Evolutionary conservation across 2,113 vertebrate species (phyloP).

Genomic region (Paralichthys olivaceus): DNA sequence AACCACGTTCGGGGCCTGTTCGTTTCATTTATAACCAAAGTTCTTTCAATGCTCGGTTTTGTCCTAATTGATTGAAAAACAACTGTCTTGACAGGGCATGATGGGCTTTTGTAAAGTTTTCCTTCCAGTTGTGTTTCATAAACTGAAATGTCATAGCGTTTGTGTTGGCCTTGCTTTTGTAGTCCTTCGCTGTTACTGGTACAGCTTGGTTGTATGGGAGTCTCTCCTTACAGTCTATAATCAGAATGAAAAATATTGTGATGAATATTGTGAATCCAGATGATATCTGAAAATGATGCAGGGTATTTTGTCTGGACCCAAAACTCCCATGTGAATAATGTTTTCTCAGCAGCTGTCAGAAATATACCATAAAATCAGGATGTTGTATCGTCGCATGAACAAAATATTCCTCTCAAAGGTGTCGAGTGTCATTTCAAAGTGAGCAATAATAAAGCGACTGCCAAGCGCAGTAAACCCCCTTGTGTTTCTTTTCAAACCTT

Average conservation of each 20-base stretch:
- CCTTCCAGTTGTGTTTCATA: conserved; percentile 46
- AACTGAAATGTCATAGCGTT: conserved; percentile 40
- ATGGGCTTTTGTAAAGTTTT: conserved; percentile 24
- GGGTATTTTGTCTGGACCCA: conserved; percentile 58
- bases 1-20: conserved; percentile 7
- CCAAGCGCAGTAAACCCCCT: conserved; percentile 57
- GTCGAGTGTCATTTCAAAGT: conserved; percentile 67
- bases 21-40: conserved; percentile 35
- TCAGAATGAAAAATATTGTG: conserved; percentile 57
- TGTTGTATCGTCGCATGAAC: conserved; percentile 4
- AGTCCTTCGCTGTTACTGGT: conserved; percentile 5
- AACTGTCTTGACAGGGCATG: conserved; percentile 24
- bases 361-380: conserved; percentile 51
- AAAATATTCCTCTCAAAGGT: conserved; percentile 49
- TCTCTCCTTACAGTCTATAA: conserved; percentile 51
- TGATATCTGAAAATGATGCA: conserved; percentile 45
- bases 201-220: conserved; percentile 5
- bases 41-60: neutral
- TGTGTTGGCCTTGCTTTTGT: conserved; percentile 31
- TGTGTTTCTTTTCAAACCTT: conserved; percentile 54
- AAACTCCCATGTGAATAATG: conserved; percentile 30
- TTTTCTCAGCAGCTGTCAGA: conserved; percentile 60
- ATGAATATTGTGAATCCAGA: conserved; percentile 49
- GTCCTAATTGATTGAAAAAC: conserved; percentile 22
- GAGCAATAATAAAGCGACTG: conserved; percentile 40